Evolutionary conservation across 2,113 vertebrate species (phyloP).

Genomic region (Sorex araneus): DNA sequence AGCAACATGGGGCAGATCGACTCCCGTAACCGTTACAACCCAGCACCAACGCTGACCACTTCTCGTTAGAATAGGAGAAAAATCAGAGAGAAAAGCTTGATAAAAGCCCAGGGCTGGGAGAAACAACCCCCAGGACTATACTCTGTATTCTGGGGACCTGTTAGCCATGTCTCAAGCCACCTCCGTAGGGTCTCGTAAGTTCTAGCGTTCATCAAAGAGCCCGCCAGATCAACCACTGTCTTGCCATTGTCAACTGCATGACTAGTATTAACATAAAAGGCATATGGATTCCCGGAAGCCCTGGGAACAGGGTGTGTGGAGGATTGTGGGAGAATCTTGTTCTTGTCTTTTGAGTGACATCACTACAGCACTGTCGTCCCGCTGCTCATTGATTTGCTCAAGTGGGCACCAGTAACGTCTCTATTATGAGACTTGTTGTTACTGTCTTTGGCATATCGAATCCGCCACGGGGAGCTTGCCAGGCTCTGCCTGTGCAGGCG

Average conservation of each 20-base stretch:
- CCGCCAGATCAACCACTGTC: too few species aligned
- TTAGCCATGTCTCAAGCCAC: background rate
- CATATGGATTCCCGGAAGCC: constrained; percentile 53
- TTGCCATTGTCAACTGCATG: too few species aligned
- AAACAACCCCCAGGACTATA: constrained; percentile 5
- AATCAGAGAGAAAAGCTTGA: too few species aligned
- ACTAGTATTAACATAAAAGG: constrained; percentile 54
- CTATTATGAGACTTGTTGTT: too few species aligned
- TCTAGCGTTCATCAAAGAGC: background rate
- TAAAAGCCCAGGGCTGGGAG: background rate
- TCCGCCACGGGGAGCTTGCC: too few species aligned
- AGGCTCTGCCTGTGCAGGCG: too few species aligned
- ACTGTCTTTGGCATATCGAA: too few species aligned
- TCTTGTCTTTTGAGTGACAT: constrained; percentile 77
- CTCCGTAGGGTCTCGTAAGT: background rate
- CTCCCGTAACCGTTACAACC: background rate
- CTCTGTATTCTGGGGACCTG: background rate
- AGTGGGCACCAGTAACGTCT: too few species aligned
- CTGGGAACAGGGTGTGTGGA: too few species aligned
- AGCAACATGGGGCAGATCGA: background rate
- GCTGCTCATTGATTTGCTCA: too few species aligned
- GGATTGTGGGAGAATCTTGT: background rate
- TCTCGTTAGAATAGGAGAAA: background rate
- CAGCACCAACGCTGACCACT: background rate
- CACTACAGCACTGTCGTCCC: too few species aligned